These are phyloP conservation scores for Furcula furcula DNA, from an alignment of 2,888 invertebrate species.

Conservation along the genomic window DNA sequence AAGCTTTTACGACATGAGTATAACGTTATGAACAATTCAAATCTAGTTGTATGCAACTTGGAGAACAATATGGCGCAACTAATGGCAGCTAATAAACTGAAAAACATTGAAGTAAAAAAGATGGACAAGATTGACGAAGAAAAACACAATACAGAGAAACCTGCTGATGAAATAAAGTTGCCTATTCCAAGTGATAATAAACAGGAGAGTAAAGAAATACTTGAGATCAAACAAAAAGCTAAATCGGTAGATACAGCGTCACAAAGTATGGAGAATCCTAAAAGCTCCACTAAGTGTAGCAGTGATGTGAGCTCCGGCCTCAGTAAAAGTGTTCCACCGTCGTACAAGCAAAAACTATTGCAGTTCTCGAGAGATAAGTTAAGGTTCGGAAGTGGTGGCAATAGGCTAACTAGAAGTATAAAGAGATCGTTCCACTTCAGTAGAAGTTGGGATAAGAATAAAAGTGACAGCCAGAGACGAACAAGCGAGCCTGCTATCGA, in stretches of 20 bases:
- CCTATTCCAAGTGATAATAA: constrained; percentile 27
- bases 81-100: constrained; percentile 61
- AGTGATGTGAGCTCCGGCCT: constrained; percentile 67
- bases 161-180: constrained; percentile 25
- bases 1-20: constrained; percentile 72
- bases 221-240: constrained; percentile 51
- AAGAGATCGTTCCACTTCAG: constrained; percentile 76
- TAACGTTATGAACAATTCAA: constrained; percentile 74
- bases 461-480: constrained; percentile 59
- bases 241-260: constrained; percentile 70
- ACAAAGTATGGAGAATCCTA: constrained; percentile 70
- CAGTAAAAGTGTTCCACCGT: constrained; percentile 77
- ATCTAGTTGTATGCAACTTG: constrained; percentile 72
- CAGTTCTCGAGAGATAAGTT: constrained; percentile 76
- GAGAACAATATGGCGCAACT: constrained; percentile 77
- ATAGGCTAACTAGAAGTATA: constrained; percentile 71
- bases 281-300: constrained; percentile 67
- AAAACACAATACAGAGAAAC: constrained; percentile 48
- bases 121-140: constrained; percentile 76
- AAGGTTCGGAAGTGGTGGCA: constrained; percentile 71
- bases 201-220: constrained; percentile 20
- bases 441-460: constrained; percentile 72
- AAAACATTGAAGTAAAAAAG: constrained; percentile 57
- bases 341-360: constrained; percentile 74
- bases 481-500: constrained; percentile 72